Evolutionary conservation across 2,888 invertebrate species (phyloP).

Genomic region (Phymatocera aterrima): DNA sequence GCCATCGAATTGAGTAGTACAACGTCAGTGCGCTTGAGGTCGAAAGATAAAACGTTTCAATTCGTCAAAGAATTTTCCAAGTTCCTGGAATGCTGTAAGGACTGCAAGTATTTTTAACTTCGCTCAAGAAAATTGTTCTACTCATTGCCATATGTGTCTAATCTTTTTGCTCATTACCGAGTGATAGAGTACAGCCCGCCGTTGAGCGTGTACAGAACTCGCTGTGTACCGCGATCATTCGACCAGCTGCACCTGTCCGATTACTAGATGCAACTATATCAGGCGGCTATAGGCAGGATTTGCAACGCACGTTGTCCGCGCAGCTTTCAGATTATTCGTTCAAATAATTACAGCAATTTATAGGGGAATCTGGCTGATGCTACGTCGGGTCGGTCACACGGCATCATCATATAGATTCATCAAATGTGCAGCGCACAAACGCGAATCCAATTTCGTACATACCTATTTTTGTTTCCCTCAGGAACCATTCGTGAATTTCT

Average conservation of each 20-base stretch:
- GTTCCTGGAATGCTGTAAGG: not conserved
- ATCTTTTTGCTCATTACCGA: conserved; percentile 12
- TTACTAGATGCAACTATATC: not conserved
- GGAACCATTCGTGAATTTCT: no score
- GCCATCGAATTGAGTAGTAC: not conserved
- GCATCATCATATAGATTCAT: no score
- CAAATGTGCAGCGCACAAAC: no score
- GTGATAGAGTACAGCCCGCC: not conserved
- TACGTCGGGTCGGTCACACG: no score
- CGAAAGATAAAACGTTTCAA: not conserved
- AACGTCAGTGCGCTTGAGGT: not conserved
- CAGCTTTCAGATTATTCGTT: no score
- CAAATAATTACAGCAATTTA: no score
- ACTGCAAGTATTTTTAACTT: not conserved
- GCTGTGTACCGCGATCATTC: no score
- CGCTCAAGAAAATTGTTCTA: conserved; percentile 7
- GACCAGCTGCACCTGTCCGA: conserved; percentile 4
- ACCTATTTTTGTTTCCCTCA: no score
- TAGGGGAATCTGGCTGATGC: no score
- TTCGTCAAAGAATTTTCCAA: not conserved
- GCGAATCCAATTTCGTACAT: no score
- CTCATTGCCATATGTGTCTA: not conserved
- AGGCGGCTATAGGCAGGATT: not conserved
- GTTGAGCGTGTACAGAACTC: not conserved
- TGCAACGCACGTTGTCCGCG: no score